Conservation (phyloP, 2,888 invertebrate species). For the Lamellibrachia columna region DNA sequence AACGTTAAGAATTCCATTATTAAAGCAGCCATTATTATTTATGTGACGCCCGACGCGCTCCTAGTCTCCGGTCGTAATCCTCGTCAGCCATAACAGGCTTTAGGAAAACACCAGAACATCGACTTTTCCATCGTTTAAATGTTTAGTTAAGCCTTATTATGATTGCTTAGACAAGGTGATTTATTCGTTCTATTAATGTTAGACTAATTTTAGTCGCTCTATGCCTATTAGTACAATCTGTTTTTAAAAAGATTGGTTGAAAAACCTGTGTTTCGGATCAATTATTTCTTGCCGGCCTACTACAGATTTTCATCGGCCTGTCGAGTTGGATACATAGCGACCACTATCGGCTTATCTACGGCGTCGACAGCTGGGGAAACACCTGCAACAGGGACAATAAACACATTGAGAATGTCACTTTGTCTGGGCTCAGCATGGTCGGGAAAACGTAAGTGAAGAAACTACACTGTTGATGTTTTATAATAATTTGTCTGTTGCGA, state of each 20-base stretch:
- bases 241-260: not conserved
- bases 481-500: no score
- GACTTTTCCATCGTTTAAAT: not conserved
- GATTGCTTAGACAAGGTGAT: not conserved
- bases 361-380: slow-evolving; percentile 75
- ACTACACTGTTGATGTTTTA: no score
- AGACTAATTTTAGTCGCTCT: not conserved
- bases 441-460: slow-evolving; percentile 41
- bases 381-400: slow-evolving; percentile 69
- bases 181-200: not conserved
- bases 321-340: slow-evolving; percentile 65
- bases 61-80: no score
- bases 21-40: no score
- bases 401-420: slow-evolving; percentile 54
- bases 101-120: no score
- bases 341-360: slow-evolving; percentile 71
- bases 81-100: no score
- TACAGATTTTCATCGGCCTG: slow-evolving; percentile 19
- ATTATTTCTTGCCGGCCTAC: not conserved
- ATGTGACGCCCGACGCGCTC: no score
- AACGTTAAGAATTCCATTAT: no score
- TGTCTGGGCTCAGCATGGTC: slow-evolving; percentile 65
- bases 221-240: not conserved
- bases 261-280: not conserved
- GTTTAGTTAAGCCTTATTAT: not conserved